A percentile compares a stretch with the other conserved stretches of the same genome.
Conservation (phyloP, 2,888 invertebrate species). For the Strigamia maritima region DNA sequence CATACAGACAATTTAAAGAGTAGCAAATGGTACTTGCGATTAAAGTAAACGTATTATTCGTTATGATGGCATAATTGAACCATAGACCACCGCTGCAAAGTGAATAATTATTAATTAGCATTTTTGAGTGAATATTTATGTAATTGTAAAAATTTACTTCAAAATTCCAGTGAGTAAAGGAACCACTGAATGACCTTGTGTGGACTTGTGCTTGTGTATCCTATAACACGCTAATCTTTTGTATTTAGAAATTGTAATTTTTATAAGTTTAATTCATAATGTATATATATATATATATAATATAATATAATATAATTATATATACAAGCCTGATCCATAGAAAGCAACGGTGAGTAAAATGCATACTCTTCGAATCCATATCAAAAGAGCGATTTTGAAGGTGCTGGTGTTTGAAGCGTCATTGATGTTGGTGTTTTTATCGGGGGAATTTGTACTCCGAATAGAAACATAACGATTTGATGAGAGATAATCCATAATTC, state of each 20-base stretch:
- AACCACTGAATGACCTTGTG: not conserved
- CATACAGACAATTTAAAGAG: not conserved
- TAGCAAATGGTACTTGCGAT: not conserved
- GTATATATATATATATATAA: too few relatives aligned
- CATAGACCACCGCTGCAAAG: not conserved
- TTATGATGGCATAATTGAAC: conserved; percentile 5
- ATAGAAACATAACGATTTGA: not conserved
- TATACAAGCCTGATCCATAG: conserved; percentile 18
- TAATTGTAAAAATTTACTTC: not conserved
- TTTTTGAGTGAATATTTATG: not conserved
- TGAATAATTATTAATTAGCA: too few relatives aligned
- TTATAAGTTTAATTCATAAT: not conserved
- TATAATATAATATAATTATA: too few relatives aligned
- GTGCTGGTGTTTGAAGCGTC: not conserved
- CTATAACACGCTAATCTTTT: not conserved
- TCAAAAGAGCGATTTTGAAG: not conserved
- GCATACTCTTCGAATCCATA: not conserved
- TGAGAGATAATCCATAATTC: not conserved
- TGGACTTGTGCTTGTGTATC: not conserved
- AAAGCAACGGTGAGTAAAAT: not conserved
- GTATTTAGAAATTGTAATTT: not conserved
- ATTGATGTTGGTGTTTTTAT: not conserved
- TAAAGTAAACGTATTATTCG: not conserved
- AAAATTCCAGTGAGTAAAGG: conserved; percentile 12
- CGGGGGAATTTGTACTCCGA: not conserved